Conservation (phyloP, 2,113 vertebrate species). For the Spilogale gracilis region DNA sequence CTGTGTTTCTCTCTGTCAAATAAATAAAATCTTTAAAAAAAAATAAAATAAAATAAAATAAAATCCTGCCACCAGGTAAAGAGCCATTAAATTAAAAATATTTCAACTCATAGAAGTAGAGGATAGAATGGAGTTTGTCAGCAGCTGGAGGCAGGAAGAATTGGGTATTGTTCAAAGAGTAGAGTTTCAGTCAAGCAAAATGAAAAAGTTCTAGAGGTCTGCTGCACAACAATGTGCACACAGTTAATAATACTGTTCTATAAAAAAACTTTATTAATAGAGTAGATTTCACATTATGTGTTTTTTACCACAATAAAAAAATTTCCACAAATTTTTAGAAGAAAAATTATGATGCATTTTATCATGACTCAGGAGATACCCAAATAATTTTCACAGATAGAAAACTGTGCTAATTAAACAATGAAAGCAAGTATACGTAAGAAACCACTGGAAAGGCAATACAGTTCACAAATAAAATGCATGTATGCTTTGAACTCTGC, state of each 20-base stretch:
- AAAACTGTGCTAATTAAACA: not conserved
- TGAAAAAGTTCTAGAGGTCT: conserved; percentile 1
- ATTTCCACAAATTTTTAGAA: conserved; percentile 18
- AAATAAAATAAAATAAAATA: not conserved
- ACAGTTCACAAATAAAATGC: not conserved
- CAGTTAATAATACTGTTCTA: not conserved
- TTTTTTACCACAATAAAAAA: conserved; percentile 38
- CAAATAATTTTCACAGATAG: conserved; percentile 27
- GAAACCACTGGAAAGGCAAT: not conserved
- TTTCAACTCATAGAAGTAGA: not conserved
- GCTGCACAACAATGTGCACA: not conserved
- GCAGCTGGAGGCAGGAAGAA: not conserved
- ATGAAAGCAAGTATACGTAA: not conserved
- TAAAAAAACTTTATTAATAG: not conserved
- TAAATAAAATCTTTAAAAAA: too few relatives aligned
- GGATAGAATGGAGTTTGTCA: not conserved
- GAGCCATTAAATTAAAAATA: not conserved
- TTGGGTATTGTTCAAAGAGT: not conserved
- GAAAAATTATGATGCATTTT: not conserved
- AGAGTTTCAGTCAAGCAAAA: not conserved
- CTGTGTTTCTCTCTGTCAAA: too few relatives aligned
- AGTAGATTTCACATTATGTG: not conserved
- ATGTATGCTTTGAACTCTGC: not conserved
- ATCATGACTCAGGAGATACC: not conserved
- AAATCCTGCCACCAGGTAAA: not conserved